A percentile compares a stretch with the other conserved stretches of the same genome.
Evolutionary conservation across 1,140 invertebrate species (phyloP).

Genomic region (Adoxophyes honmai): DNA sequence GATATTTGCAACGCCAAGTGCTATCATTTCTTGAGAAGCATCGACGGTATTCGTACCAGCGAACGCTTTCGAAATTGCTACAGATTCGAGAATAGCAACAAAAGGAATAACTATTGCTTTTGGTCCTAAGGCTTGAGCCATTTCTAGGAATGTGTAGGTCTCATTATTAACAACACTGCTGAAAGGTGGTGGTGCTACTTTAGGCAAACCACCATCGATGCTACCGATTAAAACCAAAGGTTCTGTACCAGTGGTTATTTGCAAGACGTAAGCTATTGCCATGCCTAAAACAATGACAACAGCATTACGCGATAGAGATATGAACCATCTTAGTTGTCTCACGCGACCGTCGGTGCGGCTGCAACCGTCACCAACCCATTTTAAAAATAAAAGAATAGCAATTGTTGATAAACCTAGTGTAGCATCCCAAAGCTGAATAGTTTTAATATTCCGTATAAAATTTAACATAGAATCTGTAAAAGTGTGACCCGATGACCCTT

Average conservation of each 20-base stretch:
- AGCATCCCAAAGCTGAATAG: slow-evolving; percentile 75
- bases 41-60: slow-evolving; percentile 76
- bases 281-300: slow-evolving; percentile 83
- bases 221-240: slow-evolving; percentile 80
- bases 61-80: slow-evolving; percentile 91
- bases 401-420: slow-evolving; percentile 79
- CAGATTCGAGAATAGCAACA: slow-evolving; percentile 87
- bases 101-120: slow-evolving; percentile 84
- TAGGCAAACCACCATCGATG: slow-evolving; percentile 81
- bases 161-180: slow-evolving; percentile 75
- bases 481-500: slow-evolving; percentile 39
- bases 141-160: slow-evolving; percentile 78
- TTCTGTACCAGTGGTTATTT: slow-evolving; percentile 53
- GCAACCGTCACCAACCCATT: slow-evolving; percentile 62
- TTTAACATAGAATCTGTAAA: slow-evolving; percentile 52
- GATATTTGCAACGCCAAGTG: slow-evolving; percentile 90
- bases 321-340: slow-evolving; percentile 53
- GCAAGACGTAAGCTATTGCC: slow-evolving; percentile 77
- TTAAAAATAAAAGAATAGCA: slow-evolving; percentile 77
- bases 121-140: slow-evolving; percentile 80
- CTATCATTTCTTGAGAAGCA: slow-evolving; percentile 90
- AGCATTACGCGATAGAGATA: slow-evolving; percentile 82
- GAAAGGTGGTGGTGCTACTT: slow-evolving; percentile 82
- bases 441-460: slow-evolving; percentile 63
- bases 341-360: slow-evolving; percentile 37